Evolutionary conservation across 1,140 invertebrate genomes (phyloP), one percentile per base, ranked within the genome.

Genomic region (Macrobrachium nipponense): DNA sequence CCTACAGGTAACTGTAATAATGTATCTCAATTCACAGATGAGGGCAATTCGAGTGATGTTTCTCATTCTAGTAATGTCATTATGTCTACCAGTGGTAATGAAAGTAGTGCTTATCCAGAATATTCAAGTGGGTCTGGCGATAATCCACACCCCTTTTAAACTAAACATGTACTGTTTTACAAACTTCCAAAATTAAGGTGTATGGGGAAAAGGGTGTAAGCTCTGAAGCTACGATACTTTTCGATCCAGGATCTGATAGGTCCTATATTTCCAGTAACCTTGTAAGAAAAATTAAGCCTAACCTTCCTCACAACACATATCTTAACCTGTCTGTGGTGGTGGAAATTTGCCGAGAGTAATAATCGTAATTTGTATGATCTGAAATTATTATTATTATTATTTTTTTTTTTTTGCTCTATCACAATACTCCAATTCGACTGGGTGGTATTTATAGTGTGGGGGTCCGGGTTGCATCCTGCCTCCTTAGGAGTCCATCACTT

Each of bases 161-260:
- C 14, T 44, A 20, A n/a, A 36, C 73, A 79, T 59, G 59, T 59
- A 17, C 15, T 79, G 58, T 12, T 59, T 61, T 79, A 79, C 77
- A 79, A 3, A 79, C 77, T 60, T 7, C 51, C 36, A 77, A 58
- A 36, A 23, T 77, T 58, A 18, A 58, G 17, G 44, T 77, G 23
- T 77, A 44, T 23, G 15, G 36, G 15, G 18, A 17, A 36, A n/a
- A n/a, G n/a, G n/a, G n/a, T n/a, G n/a, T n/a, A n/a, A 44, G 75
- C 20, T 79, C n/a, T 60, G 61, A 59, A 44, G 20, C 58, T 20
- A 36, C 27, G 4, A 6, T 18, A 10, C 8, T 44, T 79, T 60
- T 59, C 61, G 77, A 79, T 44, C 58, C 12, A 43, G 58, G 58
- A 23, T 79, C 58, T 59, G 44, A 79, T 79, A 79, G 77, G 77